These are phyloP conservation scores for Acipenser oxyrinchus DNA, from an alignment of 2,797 vertebrate species.

Conservation along the genomic window DNA sequence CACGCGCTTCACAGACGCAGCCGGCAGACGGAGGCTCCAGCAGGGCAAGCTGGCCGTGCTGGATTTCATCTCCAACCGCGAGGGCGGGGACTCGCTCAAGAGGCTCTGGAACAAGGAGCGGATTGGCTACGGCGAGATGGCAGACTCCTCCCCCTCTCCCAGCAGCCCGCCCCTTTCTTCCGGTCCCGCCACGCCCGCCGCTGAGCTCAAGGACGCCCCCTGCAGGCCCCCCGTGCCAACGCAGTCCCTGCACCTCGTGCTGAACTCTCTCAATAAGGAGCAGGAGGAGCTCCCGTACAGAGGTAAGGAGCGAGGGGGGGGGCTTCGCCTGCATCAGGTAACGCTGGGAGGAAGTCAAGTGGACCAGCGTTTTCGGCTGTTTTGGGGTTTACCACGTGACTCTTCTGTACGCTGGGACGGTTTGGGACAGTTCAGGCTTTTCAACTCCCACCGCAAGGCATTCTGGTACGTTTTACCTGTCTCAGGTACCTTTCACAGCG, in stretches of 20 bases:
- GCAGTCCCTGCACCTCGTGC: constrained; percentile 68
- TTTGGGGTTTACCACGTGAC: too few relatives aligned
- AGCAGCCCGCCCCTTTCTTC: constrained; percentile 62
- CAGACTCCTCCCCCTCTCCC: constrained; percentile 48
- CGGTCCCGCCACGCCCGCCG: constrained; percentile 57
- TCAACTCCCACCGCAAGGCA: too few relatives aligned
- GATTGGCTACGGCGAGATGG: constrained; percentile 30
- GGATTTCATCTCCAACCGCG: constrained; percentile 54
- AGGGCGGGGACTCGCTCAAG: constrained; percentile 54
- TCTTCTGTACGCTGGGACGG: too few relatives aligned
- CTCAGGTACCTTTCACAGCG: too few relatives aligned
- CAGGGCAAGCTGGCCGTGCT: constrained; percentile 69
- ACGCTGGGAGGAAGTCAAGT: too few relatives aligned
- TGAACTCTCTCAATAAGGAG: constrained; percentile 68
- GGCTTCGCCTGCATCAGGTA: too few relatives aligned
- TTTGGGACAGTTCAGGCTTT: too few relatives aligned
- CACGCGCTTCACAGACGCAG: constrained; percentile 51
- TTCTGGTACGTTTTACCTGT: too few relatives aligned
- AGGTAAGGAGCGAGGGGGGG: constrained; percentile 46
- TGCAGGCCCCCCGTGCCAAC: constrained; percentile 47
- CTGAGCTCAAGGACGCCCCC: constrained; percentile 58
- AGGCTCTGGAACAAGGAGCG: constrained; percentile 53
- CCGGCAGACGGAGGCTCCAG: constrained; percentile 59
- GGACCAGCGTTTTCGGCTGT: too few relatives aligned
- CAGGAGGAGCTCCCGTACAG: constrained; percentile 63